Percentiles rank a stretch among this genome's conserved stretches.
These are phyloP conservation scores for Ancistrus triradiatus DNA, from an alignment of 2,113 vertebrate genomes.

Conservation along the genomic window DNA sequence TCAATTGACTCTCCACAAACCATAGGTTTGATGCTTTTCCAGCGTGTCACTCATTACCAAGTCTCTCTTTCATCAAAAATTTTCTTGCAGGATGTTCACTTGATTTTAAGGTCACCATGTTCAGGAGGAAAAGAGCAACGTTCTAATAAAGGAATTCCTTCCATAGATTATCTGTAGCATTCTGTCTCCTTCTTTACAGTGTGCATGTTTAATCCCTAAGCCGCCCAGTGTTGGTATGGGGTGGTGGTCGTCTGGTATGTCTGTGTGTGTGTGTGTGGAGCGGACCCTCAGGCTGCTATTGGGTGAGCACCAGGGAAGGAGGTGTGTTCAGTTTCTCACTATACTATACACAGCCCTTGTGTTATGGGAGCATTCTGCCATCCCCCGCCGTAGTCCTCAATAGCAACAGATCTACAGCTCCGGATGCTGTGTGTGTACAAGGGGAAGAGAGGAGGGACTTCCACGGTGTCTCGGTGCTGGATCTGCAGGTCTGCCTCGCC, in stretches of 20 bases:
- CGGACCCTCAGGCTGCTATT: slow-evolving; percentile 36
- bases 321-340: slow-evolving; percentile 46
- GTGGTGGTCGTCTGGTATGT: slow-evolving; percentile 21
- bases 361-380: slow-evolving; percentile 37
- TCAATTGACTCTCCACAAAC: no score
- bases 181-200: no score
- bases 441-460: slow-evolving; percentile 33
- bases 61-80: not conserved
- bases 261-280: slow-evolving; percentile 14
- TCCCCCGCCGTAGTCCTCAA: slow-evolving; percentile 41
- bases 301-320: slow-evolving; percentile 27
- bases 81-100: not conserved
- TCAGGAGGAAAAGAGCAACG: no score
- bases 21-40: slow-evolving; percentile 28
- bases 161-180: no score
- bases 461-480: slow-evolving; percentile 25
- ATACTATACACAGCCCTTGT: slow-evolving; percentile 44
- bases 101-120: not conserved
- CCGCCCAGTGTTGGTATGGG: not conserved
- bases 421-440: slow-evolving; percentile 27
- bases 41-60: slow-evolving; percentile 30
- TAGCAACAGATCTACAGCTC: slow-evolving; percentile 40
- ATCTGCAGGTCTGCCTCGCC: slow-evolving; percentile 31
- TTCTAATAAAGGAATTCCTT: no score
- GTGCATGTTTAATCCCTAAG: not conserved